A percentile compares a stretch with the other conserved stretches of the same genome.
Evolutionary conservation across 2,797 vertebrate species (phyloP).

Genomic region (Ceyx erithaca): DNA sequence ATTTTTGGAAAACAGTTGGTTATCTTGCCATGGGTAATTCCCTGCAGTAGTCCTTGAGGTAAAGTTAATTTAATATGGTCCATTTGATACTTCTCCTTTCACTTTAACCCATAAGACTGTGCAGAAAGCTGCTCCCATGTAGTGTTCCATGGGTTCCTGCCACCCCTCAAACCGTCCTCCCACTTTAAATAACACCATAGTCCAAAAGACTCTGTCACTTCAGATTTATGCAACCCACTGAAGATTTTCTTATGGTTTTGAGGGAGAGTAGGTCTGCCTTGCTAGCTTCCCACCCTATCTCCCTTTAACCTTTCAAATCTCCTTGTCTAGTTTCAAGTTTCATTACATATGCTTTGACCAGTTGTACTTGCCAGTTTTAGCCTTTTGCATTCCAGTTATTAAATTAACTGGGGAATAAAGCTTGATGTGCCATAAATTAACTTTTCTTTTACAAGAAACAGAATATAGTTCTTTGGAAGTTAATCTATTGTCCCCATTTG

Average conservation of each 20-base stretch:
- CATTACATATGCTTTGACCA: slow-evolving; percentile 57
- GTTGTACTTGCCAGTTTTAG: slow-evolving; percentile 47
- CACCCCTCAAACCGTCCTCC: not conserved
- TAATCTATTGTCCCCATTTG: slow-evolving; percentile 69
- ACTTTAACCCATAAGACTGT: not conserved
- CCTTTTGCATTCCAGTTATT: slow-evolving; percentile 55
- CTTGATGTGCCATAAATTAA: slow-evolving; percentile 63
- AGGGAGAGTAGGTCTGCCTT: slow-evolving; percentile 53
- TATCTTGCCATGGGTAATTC: not conserved
- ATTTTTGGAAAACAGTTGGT: not conserved
- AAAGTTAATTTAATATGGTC: not conserved
- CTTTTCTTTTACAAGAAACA: slow-evolving; percentile 65
- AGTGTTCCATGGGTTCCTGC: not conserved
- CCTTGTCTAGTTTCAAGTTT: slow-evolving; percentile 58
- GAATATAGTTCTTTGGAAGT: slow-evolving; percentile 60
- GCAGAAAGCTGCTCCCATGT: not conserved
- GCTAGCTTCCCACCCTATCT: slow-evolving; percentile 39
- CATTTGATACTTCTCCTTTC: not conserved
- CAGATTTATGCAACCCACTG: slow-evolving; percentile 42
- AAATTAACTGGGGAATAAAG: slow-evolving; percentile 56
- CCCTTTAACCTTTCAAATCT: slow-evolving; percentile 51
- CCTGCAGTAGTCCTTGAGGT: not conserved
- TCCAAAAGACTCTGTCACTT: slow-evolving; percentile 22
- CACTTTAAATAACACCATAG: not conserved
- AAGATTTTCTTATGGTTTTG: slow-evolving; percentile 45